A percentile compares a stretch with the other conserved stretches of the same genome.
Conservation (phyloP, 1,140 invertebrate species). For the Leptinotarsa lineolata region DNA sequence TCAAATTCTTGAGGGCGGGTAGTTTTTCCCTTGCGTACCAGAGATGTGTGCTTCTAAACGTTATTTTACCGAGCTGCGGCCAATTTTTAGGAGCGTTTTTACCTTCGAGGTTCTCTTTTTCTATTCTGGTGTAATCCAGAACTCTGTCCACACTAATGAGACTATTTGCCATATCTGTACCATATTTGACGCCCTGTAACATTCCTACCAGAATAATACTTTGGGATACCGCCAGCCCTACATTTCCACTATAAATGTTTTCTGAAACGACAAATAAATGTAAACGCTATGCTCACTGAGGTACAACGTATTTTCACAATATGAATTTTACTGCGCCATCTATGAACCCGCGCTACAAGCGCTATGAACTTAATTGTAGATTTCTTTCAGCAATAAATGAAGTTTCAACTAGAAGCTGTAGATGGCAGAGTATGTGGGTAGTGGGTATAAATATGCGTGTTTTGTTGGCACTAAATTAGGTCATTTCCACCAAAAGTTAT, state of each 20-base stretch:
- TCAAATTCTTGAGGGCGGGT: constrained; percentile 72
- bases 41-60: constrained; percentile 68
- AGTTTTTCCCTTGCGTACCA: constrained; percentile 60
- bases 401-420: no score
- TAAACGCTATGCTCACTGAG: no score
- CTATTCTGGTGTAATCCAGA: constrained; percentile 75
- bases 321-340: no score
- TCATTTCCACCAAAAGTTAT: no score
- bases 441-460: no score
- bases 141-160: constrained; percentile 82
- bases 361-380: no score
- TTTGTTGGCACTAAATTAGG: no score
- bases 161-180: constrained; percentile 71
- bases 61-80: constrained; percentile 72
- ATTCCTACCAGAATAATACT: constrained; percentile 77
- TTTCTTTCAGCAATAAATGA: no score
- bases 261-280: constrained; percentile 45
- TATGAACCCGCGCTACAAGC: no score
- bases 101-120: constrained; percentile 60
- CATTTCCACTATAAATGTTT: constrained; percentile 61
- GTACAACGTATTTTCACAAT: no score
- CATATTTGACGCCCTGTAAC: constrained; percentile 82
- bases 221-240: constrained; percentile 86
- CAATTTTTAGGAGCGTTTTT: constrained; percentile 67
- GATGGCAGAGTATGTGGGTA: no score